Base-by-base conservation (phyloP, 2,888 invertebrate species). In the Ectropis crepuscularia region DNA sequence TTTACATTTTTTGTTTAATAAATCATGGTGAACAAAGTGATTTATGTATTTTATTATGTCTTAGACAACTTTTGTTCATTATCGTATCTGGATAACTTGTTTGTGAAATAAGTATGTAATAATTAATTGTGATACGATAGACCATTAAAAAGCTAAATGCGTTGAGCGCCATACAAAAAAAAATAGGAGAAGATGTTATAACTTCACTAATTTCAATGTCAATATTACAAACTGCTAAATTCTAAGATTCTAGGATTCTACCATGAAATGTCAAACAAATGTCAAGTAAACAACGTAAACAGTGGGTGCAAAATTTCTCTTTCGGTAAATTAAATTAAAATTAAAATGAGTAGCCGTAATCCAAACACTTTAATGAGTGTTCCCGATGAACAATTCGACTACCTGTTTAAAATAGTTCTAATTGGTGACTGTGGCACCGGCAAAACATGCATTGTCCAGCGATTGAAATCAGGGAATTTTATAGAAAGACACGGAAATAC, bases 401-500 rank as follows among this genome's bases (percentile, higher is more conserved):
- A 97, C 90, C 93, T 99, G 54, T 99, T 99, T 82, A 99, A 99
- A 95, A 96, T 98, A 69, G 98, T 98, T 53, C 93, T 98, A 65
- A 98, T 98, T 78, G 98, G 98, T 57, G 97, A 97, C 79, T 97
- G 97, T 88, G 97, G 97, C 37, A 96, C 97, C 41, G 97, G 98
- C 38, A 98, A 98, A 94, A 98, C 98, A 68, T 98, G 96, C 81
- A 97, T 99, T 73, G 98, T 99, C 65, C 98, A 99, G 89, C 95
- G 99, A 75, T 97, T 99, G 89, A 98, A 98, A 88, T 98, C 98
- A 67, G 99, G 99, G 65, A 98, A 97, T 76, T 99, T 98, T 83
- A 96, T 98, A 72, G 99, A 99, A 92, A 94, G 97, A 73, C 98
- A 99, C 91, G 98, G 98, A 64, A 98, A 97, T 85, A 99, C 99